Conservation (phyloP, 2,888 invertebrate genomes). For the Drosophila pegasa region DNA sequence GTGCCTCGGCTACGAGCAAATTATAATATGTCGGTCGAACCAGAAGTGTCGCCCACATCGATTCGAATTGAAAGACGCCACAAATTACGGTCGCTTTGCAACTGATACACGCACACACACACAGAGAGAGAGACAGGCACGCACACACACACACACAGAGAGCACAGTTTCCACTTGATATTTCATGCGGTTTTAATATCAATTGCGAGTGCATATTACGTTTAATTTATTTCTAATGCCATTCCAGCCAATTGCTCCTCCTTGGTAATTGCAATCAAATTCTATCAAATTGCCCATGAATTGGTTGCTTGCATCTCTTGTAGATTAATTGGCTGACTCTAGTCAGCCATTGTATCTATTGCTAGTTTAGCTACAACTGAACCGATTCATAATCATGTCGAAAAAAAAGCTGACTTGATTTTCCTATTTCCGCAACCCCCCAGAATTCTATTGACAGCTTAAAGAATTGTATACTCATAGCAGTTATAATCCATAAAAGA, state of each 20-base stretch:
- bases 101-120: conserved; percentile 19
- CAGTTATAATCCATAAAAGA: no score
- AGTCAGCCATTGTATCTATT: no score
- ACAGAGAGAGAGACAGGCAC: no score
- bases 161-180: conserved; percentile 2
- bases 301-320: not conserved
- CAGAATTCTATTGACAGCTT: no score
- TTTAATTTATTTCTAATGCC: conserved; percentile 1
- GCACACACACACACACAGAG: not conserved
- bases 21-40: conserved; percentile 47
- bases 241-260: not conserved
- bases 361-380: no score
- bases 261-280: not conserved
- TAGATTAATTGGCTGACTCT: not conserved
- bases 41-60: conserved; percentile 52
- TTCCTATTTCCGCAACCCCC: no score
- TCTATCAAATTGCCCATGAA: not conserved
- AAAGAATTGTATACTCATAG: no score
- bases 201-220: conserved; percentile 4
- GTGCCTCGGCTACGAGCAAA: conserved; percentile 19
- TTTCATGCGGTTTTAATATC: conserved; percentile 15
- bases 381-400: no score
- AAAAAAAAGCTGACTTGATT: no score
- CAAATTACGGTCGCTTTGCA: conserved; percentile 43
- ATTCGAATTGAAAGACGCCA: conserved; percentile 35